Evolutionary conservation across 1,140 invertebrate species (phyloP).

Genomic region (Thereuonema tuberculata): DNA sequence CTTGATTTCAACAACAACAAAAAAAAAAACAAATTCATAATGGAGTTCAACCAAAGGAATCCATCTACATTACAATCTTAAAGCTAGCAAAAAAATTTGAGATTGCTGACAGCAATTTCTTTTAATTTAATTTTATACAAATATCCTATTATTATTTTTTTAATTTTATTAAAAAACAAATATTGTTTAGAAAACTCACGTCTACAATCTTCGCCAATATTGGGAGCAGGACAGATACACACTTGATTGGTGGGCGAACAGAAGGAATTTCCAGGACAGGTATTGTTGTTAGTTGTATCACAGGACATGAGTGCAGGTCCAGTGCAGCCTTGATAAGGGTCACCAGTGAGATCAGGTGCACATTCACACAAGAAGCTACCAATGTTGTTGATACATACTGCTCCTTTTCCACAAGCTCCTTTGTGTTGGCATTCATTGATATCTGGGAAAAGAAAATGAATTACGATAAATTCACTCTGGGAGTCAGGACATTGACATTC

Average conservation of each 20-base stretch:
- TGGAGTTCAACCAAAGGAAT: no score
- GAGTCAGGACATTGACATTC: no score
- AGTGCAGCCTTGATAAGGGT: constrained; percentile 55
- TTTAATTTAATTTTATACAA: no score
- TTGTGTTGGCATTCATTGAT: constrained; percentile 61
- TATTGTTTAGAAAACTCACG: constrained; percentile 44
- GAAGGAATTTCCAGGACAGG: constrained; percentile 79
- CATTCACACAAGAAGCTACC: constrained; percentile 66
- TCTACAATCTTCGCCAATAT: constrained; percentile 77
- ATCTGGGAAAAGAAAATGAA: constrained; percentile 36
- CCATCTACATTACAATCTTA: no score
- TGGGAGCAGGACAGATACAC: constrained; percentile 77
- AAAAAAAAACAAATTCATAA: no score
- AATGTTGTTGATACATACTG: constrained; percentile 58
- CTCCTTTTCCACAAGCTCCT: constrained; percentile 57
- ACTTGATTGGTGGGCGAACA: constrained; percentile 53
- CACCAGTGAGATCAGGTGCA: constrained; percentile 59
- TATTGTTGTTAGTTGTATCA: constrained; percentile 40
- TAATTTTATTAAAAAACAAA: neutral
- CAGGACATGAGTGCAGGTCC: constrained; percentile 54
- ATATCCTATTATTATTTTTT: neutral
- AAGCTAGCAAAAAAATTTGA: no score
- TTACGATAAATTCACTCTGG: no score
- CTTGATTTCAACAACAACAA: no score
- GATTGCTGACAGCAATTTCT: no score